A percentile compares a stretch with the other conserved stretches of the same genome.
phyloP scores from a whole-genome alignment of 2,797 vertebrate genomes.

The Parauchenoglanis ngamensis region DNA sequence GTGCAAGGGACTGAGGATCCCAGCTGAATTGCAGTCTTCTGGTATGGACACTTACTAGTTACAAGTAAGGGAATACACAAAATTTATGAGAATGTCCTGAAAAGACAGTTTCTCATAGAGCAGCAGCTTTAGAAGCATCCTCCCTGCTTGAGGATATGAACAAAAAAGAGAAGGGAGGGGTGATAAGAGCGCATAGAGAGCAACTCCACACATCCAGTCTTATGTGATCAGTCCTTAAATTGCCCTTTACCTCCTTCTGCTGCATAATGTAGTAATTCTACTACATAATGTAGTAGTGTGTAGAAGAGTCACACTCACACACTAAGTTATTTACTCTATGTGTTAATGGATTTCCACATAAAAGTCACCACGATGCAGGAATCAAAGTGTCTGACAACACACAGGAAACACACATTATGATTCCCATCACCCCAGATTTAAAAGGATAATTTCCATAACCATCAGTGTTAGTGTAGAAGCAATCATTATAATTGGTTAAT shows the following conservation, averaged over 20 bases:
- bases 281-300: not conserved
- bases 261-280: too few species aligned
- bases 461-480: not conserved
- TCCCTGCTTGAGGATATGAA: conserved; percentile 42
- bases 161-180: conserved; percentile 46
- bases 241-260: not conserved
- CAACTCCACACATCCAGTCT: not conserved
- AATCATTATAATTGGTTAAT: not conserved
- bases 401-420: not conserved
- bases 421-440: too few species aligned
- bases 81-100: conserved; percentile 11
- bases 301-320: not conserved
- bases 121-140: conserved; percentile 43
- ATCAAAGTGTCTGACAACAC: not conserved
- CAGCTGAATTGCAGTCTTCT: conserved; percentile 14
- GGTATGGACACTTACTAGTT: not conserved
- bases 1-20: not conserved
- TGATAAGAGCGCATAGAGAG: conserved; percentile 7
- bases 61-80: not conserved
- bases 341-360: not conserved
- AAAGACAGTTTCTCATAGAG: conserved; percentile 15
- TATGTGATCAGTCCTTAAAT: conserved; percentile 25
- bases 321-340: not conserved
- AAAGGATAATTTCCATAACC: not conserved
- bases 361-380: not conserved